Evolutionary conservation across 2,797 vertebrate genomes (phyloP), one percentile per base, ranked within the genome.

Genomic region (Gila robusta): DNA sequence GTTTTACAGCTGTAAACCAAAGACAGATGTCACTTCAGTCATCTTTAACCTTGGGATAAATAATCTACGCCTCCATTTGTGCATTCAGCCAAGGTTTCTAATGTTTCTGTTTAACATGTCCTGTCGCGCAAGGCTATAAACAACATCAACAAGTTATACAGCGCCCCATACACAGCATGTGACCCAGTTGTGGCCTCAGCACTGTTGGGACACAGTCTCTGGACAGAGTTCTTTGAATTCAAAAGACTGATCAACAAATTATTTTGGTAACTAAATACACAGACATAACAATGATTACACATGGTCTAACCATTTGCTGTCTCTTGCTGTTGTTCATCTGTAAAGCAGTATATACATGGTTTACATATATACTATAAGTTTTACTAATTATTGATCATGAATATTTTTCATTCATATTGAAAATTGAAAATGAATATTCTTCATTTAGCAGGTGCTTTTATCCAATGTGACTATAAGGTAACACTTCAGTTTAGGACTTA

Each of bases 161-260:
- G 73, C 52, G 59, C 49, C 41, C 16, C 87, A 82, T 83, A 81
- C 56, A 54, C 49, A 83, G 32, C 87, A 86, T 79, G 87, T 88
- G 87, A 88, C 73, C 83, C 69, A 52, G 52, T 64, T 62, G 32
- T 76, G 70, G 35, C 79, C 59, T 73, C 62, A 59, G 66, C 85
- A 6, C 47, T 35, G n/a, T 37, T 35, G 32, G 37, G 5, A 76
- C 44, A 78, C 81, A 79, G 47, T 47, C 69, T 81, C 81, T 83
- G 66, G 66, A 47, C 66, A n/a, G 47, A 78, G 49, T 67, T 84
- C 28, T 74, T 62, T 56, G 41, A 47, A 77, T 82, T 76, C 35
- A 84, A 28, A 66, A 84, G 67, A 23, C n/a, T 54, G 35, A 80
- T 86, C 64, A 86, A 52, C 84, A 84, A 86, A 56, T 84, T 19